These are phyloP conservation scores for Macroramphosus scolopax DNA, from an alignment of 2,797 vertebrate species.

Conservation along the genomic window DNA sequence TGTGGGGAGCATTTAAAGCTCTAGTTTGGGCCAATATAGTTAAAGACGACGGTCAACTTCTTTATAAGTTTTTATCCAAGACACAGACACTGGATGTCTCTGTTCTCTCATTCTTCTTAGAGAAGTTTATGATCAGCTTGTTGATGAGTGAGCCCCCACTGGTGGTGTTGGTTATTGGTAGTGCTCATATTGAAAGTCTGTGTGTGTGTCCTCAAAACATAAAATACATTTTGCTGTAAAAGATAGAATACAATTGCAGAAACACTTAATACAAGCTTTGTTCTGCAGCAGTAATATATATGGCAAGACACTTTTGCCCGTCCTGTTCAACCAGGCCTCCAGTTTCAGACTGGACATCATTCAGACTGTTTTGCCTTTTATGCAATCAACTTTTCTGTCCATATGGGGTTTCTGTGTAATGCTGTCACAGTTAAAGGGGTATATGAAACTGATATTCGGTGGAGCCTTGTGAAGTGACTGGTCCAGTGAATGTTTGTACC, in stretches of 20 bases:
- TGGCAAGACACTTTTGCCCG: not conserved
- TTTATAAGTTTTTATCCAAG: not conserved
- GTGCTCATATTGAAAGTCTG: conserved; percentile 3
- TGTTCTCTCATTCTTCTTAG: conserved; percentile 17
- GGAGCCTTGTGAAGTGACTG: conserved; percentile 58
- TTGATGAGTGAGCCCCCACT: conserved; percentile 1
- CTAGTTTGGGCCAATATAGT: not conserved
- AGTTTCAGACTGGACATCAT: too few relatives aligned
- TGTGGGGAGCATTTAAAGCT: not conserved
- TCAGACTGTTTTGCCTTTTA: too few relatives aligned
- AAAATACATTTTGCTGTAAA: too few relatives aligned
- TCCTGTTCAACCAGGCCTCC: too few relatives aligned
- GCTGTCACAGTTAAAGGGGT: conserved; percentile 14
- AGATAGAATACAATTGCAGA: not conserved
- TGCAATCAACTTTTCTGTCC: too few relatives aligned
- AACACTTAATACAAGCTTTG: not conserved
- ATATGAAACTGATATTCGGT: conserved; percentile 19
- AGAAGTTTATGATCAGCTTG: conserved; percentile 7
- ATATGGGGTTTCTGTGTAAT: conserved; percentile 15
- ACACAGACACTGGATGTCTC: conserved; percentile 46
- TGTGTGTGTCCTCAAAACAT: not conserved
- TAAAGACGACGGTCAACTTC: not conserved
- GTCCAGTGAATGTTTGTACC: conserved; percentile 64
- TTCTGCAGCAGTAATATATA: conserved; percentile 3
- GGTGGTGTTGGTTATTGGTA: conserved; percentile 30